phyloP scores from a whole-genome alignment of 2,888 invertebrate genomes.

The Drosophila neonasuta region DNA sequence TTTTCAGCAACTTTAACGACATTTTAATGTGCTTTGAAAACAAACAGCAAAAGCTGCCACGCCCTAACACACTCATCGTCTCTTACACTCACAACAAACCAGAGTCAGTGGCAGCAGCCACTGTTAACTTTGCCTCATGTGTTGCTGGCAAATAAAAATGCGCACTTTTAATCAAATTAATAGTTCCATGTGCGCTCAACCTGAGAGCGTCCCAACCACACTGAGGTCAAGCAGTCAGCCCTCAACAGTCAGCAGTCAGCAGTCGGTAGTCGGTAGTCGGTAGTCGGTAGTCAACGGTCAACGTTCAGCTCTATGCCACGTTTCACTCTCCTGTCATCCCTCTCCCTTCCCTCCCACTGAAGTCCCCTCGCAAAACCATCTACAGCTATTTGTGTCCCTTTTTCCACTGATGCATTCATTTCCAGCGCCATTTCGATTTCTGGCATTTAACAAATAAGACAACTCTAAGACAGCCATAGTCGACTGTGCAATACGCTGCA shows the following conservation, averaged over 20 bases:
- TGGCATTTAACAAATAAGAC: conserved; percentile 14
- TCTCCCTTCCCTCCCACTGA: background rate
- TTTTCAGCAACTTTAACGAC: conserved; percentile 75
- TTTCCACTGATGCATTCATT: conserved; percentile 17
- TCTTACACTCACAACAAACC: conserved; percentile 11
- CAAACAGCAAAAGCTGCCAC: conserved; percentile 45
- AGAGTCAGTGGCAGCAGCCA: conserved; percentile 18
- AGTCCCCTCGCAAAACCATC: background rate
- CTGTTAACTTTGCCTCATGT: conserved; percentile 44
- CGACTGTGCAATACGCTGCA: conserved; percentile 3
- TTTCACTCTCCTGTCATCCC: conserved; percentile 1
- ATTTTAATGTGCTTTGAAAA: conserved; percentile 74
- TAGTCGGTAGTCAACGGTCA: background rate
- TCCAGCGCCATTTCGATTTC: conserved; percentile 24
- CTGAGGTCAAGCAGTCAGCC: conserved; percentile 42
- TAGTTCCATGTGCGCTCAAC: conserved; percentile 45
- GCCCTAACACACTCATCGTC: conserved; percentile 9
- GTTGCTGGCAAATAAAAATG: conserved; percentile 64
- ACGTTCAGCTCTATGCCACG: background rate
- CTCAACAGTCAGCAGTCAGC: background rate
- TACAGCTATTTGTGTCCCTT: conserved; percentile 4
- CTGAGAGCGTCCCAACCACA: conserved; percentile 12
- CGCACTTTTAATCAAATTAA: conserved; percentile 74
- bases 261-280: background rate
- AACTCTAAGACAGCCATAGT: background rate